Base-by-base conservation (phyloP, 2,113 vertebrate species). In the Hydrolagus affinis region DNA sequence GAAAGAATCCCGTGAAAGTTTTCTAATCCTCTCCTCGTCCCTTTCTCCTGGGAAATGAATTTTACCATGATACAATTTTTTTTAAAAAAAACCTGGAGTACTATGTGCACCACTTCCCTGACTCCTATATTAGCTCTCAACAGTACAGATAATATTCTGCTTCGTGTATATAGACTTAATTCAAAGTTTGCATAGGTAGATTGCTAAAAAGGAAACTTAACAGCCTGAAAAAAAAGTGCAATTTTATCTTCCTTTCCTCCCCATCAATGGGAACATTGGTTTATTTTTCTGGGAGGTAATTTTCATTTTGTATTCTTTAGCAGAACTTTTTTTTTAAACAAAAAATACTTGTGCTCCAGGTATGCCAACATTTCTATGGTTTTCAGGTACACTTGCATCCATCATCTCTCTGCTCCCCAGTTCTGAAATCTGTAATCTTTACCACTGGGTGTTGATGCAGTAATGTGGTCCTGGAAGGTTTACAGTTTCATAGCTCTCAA, bases 1-100 rank as follows among this genome's bases (percentile, higher is more conserved):
- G 44, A 44, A 44, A 30, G 73, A 62, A 30, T 68, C 85, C 74
- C 85, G 85, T 87, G 88, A 88, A 89, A 66, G 59, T 17, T 30
- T 70, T 76, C 78, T 85, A 88, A 89, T 64, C 90, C 86, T 78
- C 87, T 87, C 89, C 89, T 89, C 90, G 88, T 90, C 89, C 86
- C 85, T 88, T 86, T 87, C 86, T 89, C 88, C 88, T 87, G 86
- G 76, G 85, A 86, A 85, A 9, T 6, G 62, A 78, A 62, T 62
- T 11, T 3, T 8, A 21, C 64, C 12, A 66, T 75, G 7, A 30
- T 23, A 60, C 11, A 25, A 28, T 15, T 30, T 68, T 30, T 32
- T 64, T 23, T 74, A 11, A 8, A 11, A 25, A 23, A 3, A 62
- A 78, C 8, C 15, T 62, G 60, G 25, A 17, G 25, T 62, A 11